Conservation (phyloP, 1,140 invertebrate species). For the Drosophila oshimai region DNA sequence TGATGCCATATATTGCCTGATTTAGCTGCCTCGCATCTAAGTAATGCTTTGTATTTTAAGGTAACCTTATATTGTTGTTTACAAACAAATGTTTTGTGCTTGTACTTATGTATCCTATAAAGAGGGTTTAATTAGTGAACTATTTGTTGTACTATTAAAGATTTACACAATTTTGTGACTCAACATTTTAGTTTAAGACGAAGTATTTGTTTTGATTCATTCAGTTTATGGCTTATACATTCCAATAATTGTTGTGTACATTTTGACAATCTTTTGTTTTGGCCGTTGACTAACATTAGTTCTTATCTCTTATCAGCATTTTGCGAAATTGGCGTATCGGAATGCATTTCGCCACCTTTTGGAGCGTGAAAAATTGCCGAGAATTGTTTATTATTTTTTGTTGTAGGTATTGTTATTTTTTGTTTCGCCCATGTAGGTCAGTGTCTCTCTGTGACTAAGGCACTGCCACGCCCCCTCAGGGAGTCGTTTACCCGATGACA, state of each 20-base stretch:
- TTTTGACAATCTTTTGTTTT: slow-evolving; percentile 12
- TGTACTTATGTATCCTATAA: too few species aligned
- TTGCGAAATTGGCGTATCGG: slow-evolving; percentile 8
- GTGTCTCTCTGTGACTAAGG: slow-evolving; percentile 15
- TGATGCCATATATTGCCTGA: slow-evolving; percentile 1
- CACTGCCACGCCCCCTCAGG: neutral
- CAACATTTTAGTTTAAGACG: neutral
- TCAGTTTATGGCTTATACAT: neutral
- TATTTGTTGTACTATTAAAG: too few species aligned
- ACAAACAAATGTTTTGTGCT: too few species aligned
- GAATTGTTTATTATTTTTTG: neutral
- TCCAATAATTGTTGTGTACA: neutral
- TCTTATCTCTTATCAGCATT: neutral
- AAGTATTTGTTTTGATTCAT: neutral
- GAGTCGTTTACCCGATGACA: slow-evolving; percentile 32
- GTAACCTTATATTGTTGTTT: neutral
- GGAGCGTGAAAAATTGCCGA: neutral
- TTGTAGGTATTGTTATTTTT: neutral
- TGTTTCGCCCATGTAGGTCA: slow-evolving; percentile 14
- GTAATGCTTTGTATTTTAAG: neutral
- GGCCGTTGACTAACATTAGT: slow-evolving; percentile 4
- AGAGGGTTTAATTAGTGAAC: too few species aligned
- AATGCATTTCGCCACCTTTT: slow-evolving; percentile 5
- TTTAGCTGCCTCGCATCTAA: neutral
- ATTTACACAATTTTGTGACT: too few species aligned